Base-by-base conservation (phyloP, 2,888 invertebrate species). In the Melanargia galathea region DNA sequence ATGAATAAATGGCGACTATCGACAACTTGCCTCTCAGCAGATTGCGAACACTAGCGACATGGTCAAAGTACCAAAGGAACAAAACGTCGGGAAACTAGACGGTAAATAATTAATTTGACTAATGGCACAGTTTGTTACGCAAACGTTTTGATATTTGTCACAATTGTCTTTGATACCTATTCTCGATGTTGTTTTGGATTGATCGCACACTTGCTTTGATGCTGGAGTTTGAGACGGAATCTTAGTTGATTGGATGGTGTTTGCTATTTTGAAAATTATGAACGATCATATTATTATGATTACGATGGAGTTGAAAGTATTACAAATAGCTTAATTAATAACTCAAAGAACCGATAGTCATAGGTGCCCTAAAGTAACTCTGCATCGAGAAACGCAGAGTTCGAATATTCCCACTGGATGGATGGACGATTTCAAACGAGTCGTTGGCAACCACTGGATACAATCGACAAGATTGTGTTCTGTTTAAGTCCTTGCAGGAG, bases 101-200 rank as follows among this genome's bases (percentile, higher is more conserved):
- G 84, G 83, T 87, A 83, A 89, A 90, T 91, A 88, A 91, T 91
- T 90, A 90, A 91, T 90, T 86, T 85, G 80, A 81, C 86, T 90
- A 91, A 91, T 91, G 87, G 88, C 81, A 83, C 82, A 82, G 84
- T 87, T 87, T 83, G 83, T 77, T 76, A n/a, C n/a, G 70, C 74
- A 76, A 77, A 81, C 80, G 79, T 78, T 78, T 78, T 81, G 82
- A 80, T 82, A 86, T 87, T 88, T 84, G 84, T 87, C 83, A 81
- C 81, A 80, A 76, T 62, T 51, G 18, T 52, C 20, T 33, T 20
- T 18, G 64, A 62, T 16, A 43, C 43, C 43, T 8, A 18, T 43
- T 43, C 43, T 2, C 43, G 18, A 43, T 43, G 43, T 43, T 43
- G 43, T 18, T n/a, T n/a, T 8, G 72, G 75, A 81, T 81, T 77